Evolutionary conservation across 2,797 vertebrate genomes (phyloP), one percentile per base, ranked within the genome.

Genomic region (Acanthurus tractus): DNA sequence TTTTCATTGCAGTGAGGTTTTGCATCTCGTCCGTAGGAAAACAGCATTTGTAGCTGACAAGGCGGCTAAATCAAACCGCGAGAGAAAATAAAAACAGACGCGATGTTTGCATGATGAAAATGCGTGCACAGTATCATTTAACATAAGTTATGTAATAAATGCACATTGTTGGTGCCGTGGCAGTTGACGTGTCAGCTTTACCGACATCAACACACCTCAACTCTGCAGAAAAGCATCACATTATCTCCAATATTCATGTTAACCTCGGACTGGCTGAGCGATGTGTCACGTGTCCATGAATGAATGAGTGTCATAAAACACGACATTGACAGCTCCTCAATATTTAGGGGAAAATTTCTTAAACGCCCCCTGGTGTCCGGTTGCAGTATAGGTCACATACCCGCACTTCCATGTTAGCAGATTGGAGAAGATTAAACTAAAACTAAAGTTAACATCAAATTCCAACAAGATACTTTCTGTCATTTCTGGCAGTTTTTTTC

Each of bases 1-100:
- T 81, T 90, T 80, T 82, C 84, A 64, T 18, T 65, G 46, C 65
- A 42, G 13, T 29, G 40, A 74, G 63, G 65, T 76, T 76, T 83
- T 62, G 46, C 67, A 54, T 52, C 1, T 12, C 6, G 46, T 45
- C 38, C 72, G 54, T 18, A 20, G 17, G 46, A n/a, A 55, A 46
- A 15, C 18, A 48, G 23, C 0, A 23, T 45, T 36, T 25, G 38
- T 70, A 20, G 46, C 62, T 9, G 7, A 59, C 10, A 49, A 49
- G 4, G 38, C 62, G 14, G 20, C 34, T 46, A 36, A 49, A 70
- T 61, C 40, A 63, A 68, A 68, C n/a, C 5, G 44, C 36, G 36
- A 8, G 11, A 34, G 40, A 20, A n/a, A 74, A 50, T 29, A 13
- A 46, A 54, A 48, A 20, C 12, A 55, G 12, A 11, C 8, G n/a